Evolutionary conservation across 2,888 invertebrate species (phyloP), one percentile per base, ranked within the genome.

Genomic region (Ferdinandea cuprea): DNA sequence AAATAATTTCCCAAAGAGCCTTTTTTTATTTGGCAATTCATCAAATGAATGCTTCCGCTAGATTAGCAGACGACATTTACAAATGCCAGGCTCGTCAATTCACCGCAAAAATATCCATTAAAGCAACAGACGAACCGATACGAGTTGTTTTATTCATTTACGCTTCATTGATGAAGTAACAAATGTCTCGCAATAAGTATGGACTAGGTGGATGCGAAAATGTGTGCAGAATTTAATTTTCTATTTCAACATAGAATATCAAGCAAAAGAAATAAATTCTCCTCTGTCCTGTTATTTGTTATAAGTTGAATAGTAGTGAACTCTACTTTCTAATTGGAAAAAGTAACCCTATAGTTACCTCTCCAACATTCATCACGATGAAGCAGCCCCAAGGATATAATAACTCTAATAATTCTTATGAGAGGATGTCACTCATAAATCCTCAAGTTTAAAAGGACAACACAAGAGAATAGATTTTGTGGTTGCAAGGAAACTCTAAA

Each of bases 361-460:
- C 25, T 5, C 25, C 25, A 25, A 5, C 25, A 25, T 25, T 25
- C 25, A 25, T 25, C 11, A 28, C 3, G n/a, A 28, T 13, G 19
- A n/a, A 6, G 11, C 46, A 6, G n/a, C 40, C 28, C n/a, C 28
- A 11, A 11, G 11, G 15, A 19, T 28, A 37, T 28, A 59, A 44
- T 59, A 44, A 30, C 30, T 59, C 30, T 32, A 44, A 59, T 42
- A 17, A n/a, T 3, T 59, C 17, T 9, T 19, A 30, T 17, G 3
- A 9, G n/a, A 30, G 30, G 32, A 30, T 44, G 44, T n/a, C 42
- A 32, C n/a, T 44, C 59, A 59, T 59, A 59, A 59, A 59, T 59
- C 9, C 59, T n/a, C n/a, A n/a, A 44, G 17, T 59, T 59, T 17
- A 17, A 44, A 63, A 63, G 61, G 46, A 61, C 59, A 32, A 8